Evolutionary conservation across 2,797 vertebrate species (phyloP), one percentile per base, ranked within the genome.

Genomic region (Acanthis flammea): DNA sequence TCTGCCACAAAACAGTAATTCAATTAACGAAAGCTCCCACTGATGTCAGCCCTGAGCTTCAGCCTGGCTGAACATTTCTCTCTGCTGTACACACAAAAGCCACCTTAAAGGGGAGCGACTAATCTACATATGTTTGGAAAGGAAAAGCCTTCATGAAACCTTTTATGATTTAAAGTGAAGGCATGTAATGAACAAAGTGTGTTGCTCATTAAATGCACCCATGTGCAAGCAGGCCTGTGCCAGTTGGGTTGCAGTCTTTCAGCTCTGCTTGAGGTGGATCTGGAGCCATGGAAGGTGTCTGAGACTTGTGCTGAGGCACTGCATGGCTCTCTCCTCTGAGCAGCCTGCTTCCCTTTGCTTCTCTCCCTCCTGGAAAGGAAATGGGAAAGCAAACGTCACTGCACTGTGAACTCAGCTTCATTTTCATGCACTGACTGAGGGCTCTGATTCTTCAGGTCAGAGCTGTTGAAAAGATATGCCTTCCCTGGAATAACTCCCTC

Each of bases 1-100:
- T 88, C 85, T 94, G 95, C 94, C 91, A 96, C 96, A 97, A 96
- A 97, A 93, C 94, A 95, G 92, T 96, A 96, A 97, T 96, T 97
- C 82, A 94, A 96, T 97, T 97, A 97, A 87, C 35, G 10, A 94
- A 93, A 93, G 88, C 88, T 95, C 88, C 81, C 89, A 94, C 87
- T 96, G 96, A 97, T 95, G 93, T 97, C 94, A 96, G 94, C 92
- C 71, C 90, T 60, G 53, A 92, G 92, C 72, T 87, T 88, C 91
- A 93, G 88, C 84, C 66, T 65, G 57, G 60, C 62, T 61, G 66
- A 86, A 85, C 74, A 60, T 60, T 94, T 91, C 33, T 71, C 68
- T 89, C 86, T 77, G 80, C 73, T 67, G 55, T 16, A 44, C 73
- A 50, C 67, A 91, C 73, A 95, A 93, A 95, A 94, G 80, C 92